Percentiles rank a stretch among this genome's conserved stretches.
Conservation (phyloP, 2,888 invertebrate species). For the Philopedon plagiatum region DNA sequence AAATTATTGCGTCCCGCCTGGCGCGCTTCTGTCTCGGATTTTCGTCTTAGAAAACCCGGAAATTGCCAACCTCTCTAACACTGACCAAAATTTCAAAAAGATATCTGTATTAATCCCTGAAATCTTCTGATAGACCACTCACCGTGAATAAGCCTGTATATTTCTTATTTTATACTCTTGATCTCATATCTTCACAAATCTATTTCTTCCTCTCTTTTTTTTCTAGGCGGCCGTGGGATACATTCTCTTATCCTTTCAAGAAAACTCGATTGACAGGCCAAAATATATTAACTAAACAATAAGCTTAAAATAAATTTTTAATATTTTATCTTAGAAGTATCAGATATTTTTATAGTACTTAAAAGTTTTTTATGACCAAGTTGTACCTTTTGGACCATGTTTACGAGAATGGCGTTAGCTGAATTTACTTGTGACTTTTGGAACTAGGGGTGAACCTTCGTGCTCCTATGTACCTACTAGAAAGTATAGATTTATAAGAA, state of each 20-base stretch:
- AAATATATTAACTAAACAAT: constrained; percentile 63
- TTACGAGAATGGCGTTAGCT: background rate
- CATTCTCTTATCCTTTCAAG: constrained; percentile 64
- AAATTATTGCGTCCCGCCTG: too few species aligned
- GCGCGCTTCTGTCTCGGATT: too few species aligned
- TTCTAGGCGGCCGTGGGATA: constrained; percentile 64
- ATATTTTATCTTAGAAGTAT: background rate
- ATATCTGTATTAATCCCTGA: too few species aligned
- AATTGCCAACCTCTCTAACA: too few species aligned
- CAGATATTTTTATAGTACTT: constrained; percentile 6
- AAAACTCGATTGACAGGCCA: constrained; percentile 64
- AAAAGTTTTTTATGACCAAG: background rate
- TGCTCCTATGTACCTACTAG: too few species aligned
- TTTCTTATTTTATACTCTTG: background rate
- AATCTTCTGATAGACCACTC: too few species aligned
- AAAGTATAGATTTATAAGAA: too few species aligned
- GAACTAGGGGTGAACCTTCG: too few species aligned
- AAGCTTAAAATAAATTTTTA: background rate
- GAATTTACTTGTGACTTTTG: background rate
- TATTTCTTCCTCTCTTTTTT: constrained; percentile 59
- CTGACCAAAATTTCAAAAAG: too few species aligned
- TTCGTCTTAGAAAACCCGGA: too few species aligned
- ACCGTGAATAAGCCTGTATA: too few species aligned
- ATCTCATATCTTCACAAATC: constrained; percentile 50
- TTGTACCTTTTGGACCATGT: constrained; percentile 8